Evolutionary conservation across 2,113 vertebrate species (phyloP).

Genomic region (Casuarius casuarius): DNA sequence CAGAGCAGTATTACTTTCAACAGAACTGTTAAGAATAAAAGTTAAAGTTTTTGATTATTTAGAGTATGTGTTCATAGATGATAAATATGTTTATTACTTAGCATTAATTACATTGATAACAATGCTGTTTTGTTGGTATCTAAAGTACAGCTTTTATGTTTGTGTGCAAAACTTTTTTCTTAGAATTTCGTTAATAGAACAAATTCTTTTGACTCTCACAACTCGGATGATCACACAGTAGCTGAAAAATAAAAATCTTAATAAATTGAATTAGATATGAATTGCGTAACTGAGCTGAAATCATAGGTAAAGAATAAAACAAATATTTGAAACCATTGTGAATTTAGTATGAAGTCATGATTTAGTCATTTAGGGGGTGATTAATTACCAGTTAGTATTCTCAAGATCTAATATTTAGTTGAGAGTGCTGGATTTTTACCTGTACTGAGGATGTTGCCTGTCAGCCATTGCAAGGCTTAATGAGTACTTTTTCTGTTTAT

Average conservation of each 20-base stretch:
- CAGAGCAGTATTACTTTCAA: not conserved
- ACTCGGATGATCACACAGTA: not conserved
- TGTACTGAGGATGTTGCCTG: not conserved
- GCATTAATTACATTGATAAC: not conserved
- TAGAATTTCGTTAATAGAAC: not conserved
- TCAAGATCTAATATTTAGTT: not conserved
- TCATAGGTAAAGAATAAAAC: not conserved
- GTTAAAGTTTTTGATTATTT: not conserved
- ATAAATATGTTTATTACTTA: not conserved
- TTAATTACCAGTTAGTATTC: not conserved
- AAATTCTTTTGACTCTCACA: not conserved
- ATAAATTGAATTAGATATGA: not conserved
- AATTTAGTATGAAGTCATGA: not conserved
- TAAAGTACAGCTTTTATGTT: accelerated
- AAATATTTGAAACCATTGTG: not conserved
- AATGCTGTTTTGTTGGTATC: not conserved
- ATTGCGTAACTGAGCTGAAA: not conserved
- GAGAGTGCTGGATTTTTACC: not conserved
- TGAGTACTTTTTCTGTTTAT: not conserved
- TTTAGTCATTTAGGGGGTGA: not conserved
- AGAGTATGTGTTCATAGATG: not conserved
- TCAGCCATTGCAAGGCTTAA: not conserved
- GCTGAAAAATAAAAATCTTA: not conserved
- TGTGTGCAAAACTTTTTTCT: not conserved
- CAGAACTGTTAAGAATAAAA: not conserved